Base-by-base conservation (phyloP, 1,140 invertebrate species). In the Pogonomyrmex barbatus region DNA sequence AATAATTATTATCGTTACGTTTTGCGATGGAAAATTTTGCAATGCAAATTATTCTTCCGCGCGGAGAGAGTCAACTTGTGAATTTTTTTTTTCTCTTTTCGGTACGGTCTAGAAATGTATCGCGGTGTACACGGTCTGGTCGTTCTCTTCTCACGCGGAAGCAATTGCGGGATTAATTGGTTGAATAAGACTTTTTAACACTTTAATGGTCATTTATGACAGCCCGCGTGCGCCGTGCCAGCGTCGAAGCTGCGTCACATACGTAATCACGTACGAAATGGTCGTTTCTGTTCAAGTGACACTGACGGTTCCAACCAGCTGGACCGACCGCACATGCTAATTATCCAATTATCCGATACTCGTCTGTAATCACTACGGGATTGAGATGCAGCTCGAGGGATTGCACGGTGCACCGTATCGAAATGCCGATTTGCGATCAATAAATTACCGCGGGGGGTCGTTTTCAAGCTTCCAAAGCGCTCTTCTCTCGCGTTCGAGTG, bases 341-440 rank as follows among this genome's bases (percentile, higher is more conserved):
- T 82, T 73, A 58, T 82, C 67, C 54, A 73, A 30, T 73, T 70
- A 50, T 68, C 33, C 47, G 62, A 30, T 24, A 81, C 63, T 71
- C 52, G 67, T 82, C 54, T 73, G 67, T 45, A 73, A 60, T 73
- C 54, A 47, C 65, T 30, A 71, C 10, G 68, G 39, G 17, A 73
- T 73, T 36, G 67, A 71, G 67, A 82, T 81, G 63, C 63, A 68
- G 47, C 4, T 36, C 3, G 54, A 24, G 39, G 52, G 9, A 33
- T 17, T 60, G 36, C 33, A 14, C 50, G 52, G 56, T 70, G 24
- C 65, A 5, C 5, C 24, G 10, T 70, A 54, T 42, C 10, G 77
- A 81, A 81, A 81, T 68, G 14, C 63, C 36, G 65, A 81, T 58
- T 82, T 65, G 52, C 14, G 52, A 82, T 82, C 78, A 47, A 82